Conservation (phyloP, 2,888 invertebrate genomes). For the Shargacucullia verbasci region DNA sequence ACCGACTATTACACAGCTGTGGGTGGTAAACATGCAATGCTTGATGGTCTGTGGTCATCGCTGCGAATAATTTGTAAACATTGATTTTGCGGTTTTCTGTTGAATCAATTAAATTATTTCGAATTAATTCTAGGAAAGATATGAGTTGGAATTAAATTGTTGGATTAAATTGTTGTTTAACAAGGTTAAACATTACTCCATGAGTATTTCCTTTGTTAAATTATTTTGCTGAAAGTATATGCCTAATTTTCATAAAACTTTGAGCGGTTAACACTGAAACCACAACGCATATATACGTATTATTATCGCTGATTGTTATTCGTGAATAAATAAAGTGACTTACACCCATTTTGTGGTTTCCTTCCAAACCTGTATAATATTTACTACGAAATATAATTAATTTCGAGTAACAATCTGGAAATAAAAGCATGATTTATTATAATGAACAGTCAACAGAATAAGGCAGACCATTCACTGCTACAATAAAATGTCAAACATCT, state of each 20-base stretch:
- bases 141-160: background rate
- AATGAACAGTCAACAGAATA: conserved; percentile 5
- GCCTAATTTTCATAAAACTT: no score
- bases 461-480: conserved; percentile 9
- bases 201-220: background rate
- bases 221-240: no score
- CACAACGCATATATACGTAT: no score
- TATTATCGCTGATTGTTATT: no score
- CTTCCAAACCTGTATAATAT: no score
- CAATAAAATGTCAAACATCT: conserved; percentile 47
- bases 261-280: no score
- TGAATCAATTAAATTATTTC: conserved; percentile 25
- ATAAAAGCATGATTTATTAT: background rate
- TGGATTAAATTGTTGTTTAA: background rate
- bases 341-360: no score
- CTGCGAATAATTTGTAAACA: conserved; percentile 35
- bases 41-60: conserved; percentile 33
- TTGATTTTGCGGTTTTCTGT: conserved; percentile 42
- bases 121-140: conserved; percentile 6
- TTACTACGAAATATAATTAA: no score
- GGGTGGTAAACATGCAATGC: conserved; percentile 25
- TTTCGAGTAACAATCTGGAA: no score
- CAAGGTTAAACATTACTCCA: background rate
- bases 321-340: no score
- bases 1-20: conserved; percentile 45